phyloP scores from a whole-genome alignment of 2,113 vertebrate species.

The Pluvianellus socialis region DNA sequence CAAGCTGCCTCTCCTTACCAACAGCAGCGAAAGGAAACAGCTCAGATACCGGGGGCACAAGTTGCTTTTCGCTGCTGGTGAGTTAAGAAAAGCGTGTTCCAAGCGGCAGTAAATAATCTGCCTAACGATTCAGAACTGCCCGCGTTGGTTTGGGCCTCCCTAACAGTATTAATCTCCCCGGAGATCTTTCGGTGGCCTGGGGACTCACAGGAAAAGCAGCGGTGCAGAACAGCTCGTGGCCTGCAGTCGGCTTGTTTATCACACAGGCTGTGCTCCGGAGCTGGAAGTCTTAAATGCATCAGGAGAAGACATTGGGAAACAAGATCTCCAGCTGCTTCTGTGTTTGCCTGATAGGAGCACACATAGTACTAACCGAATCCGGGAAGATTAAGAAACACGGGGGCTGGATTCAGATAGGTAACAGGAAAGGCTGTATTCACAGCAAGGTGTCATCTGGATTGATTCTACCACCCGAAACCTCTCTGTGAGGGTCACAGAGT shows the following conservation, averaged over 20 bases:
- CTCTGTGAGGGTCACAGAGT: not conserved
- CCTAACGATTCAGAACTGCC: not conserved
- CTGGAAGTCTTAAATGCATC: not conserved
- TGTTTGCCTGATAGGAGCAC: not conserved
- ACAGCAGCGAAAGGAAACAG: not conserved
- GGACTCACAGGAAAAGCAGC: not conserved
- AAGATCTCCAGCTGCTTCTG: not conserved
- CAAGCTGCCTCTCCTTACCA: not conserved
- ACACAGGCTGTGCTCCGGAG: not conserved
- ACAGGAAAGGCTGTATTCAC: not conserved
- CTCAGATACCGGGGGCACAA: not conserved
- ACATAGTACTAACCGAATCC: not conserved
- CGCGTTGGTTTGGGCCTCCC: not conserved
- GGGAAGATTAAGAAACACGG: not conserved
- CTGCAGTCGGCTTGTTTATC: not conserved
- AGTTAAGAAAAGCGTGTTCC: not conserved
- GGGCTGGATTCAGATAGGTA: not conserved
- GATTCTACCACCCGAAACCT: not conserved
- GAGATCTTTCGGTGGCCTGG: not conserved
- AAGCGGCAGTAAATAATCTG: constrained; percentile 4
- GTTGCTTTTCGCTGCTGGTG: not conserved
- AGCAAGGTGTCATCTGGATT: not conserved
- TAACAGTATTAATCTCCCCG: not conserved
- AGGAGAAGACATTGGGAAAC: not conserved
- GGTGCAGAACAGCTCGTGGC: not conserved